Percentiles rank a stretch among this genome's conserved stretches.
phyloP scores from a whole-genome alignment of 2,888 invertebrate genomes.

The Ophraella communa region DNA sequence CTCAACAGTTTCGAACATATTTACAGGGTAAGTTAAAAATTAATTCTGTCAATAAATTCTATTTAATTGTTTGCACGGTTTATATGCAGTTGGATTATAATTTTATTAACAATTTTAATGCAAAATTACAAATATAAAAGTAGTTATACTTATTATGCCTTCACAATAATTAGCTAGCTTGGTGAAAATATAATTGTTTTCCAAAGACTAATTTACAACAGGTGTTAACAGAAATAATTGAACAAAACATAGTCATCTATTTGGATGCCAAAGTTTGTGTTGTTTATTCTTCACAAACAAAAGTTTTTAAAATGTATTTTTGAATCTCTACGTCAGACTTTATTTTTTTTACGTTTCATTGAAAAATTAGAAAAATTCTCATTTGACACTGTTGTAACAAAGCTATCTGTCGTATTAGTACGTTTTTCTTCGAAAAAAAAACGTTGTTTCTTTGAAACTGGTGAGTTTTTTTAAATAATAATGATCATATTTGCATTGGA shows the following conservation, averaged over 20 bases:
- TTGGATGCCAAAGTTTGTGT: not conserved
- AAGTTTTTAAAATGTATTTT: not conserved
- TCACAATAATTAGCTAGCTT: not conserved
- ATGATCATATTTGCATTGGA: no score
- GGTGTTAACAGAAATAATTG: not conserved
- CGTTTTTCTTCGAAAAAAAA: no score
- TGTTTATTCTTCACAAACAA: not conserved
- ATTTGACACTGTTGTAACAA: not conserved
- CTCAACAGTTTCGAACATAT: no score
- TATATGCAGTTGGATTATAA: no score
- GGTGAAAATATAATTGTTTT: not conserved
- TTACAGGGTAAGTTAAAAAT: no score
- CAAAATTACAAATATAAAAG: no score
- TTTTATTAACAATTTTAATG: no score
- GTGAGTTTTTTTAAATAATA: no score
- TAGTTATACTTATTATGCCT: no score
- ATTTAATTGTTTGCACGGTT: no score
- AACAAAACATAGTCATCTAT: not conserved
- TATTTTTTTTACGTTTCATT: not conserved
- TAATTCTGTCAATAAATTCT: constrained; percentile 2
- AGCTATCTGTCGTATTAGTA: no score
- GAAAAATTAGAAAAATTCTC: not conserved
- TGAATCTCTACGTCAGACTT: not conserved
- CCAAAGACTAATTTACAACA: not conserved
- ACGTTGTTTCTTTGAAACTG: no score